phyloP scores from a whole-genome alignment of 2,888 invertebrate species.

The Clunio marinus region DNA sequence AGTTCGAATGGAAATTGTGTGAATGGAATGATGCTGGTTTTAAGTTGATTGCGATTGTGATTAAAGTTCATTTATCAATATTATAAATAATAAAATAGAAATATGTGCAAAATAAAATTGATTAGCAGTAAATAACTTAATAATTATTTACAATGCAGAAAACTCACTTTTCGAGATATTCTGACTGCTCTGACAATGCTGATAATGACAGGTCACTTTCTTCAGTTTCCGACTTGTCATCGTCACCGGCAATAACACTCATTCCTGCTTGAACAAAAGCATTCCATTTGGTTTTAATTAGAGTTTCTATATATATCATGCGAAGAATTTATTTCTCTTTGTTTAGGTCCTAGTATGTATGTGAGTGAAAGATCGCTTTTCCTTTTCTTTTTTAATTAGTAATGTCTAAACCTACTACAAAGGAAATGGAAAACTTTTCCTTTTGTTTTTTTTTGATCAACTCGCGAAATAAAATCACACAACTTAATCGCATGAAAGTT shows the following conservation, averaged over 20 bases:
- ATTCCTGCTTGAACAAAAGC: background rate
- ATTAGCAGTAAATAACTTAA: too few species aligned
- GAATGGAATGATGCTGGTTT: too few species aligned
- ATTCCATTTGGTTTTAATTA: constrained; percentile 12
- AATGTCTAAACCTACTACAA: background rate
- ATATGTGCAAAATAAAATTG: too few species aligned
- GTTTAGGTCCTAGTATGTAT: too few species aligned
- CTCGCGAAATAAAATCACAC: too few species aligned
- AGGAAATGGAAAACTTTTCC: background rate
- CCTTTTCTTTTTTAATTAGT: background rate
- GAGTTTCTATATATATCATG: background rate
- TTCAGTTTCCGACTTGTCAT: background rate
- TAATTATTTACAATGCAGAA: too few species aligned
- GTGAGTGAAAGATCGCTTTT: background rate
- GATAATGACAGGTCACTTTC: background rate
- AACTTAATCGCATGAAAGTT: constrained; percentile 1
- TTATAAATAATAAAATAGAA: too few species aligned
- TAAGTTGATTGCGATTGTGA: too few species aligned
- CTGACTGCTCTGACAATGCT: background rate
- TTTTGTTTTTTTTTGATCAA: too few species aligned
- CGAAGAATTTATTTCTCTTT: background rate
- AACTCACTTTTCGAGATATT: background rate
- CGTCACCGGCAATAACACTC: background rate
- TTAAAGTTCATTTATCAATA: too few species aligned
- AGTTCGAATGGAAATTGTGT: too few species aligned